Evolutionary conservation across 2,113 vertebrate genomes (phyloP).

Genomic region (Oncorhynchus gorbuscha): DNA sequence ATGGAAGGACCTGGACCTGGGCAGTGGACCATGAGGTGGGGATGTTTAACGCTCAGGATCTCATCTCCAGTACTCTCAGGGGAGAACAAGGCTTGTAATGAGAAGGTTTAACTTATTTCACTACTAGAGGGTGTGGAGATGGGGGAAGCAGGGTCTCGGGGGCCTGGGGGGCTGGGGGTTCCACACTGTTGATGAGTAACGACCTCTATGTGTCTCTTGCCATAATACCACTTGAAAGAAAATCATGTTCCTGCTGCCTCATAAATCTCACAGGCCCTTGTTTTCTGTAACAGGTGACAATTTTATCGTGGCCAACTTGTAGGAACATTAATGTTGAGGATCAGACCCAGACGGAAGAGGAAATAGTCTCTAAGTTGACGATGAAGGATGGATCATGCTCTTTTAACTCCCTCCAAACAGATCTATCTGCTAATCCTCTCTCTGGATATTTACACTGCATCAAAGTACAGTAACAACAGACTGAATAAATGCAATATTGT

Average conservation of each 20-base stretch:
- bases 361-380: background rate
- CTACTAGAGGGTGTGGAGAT: slow-evolving; percentile 1
- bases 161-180: background rate
- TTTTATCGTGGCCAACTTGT: slow-evolving; percentile 35
- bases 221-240: slow-evolving; percentile 23
- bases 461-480: too few species aligned
- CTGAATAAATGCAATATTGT: background rate
- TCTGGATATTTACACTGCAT: background rate
- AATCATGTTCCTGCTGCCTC: slow-evolving; percentile 28
- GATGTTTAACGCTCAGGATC: slow-evolving; percentile 5
- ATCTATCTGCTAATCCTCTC: background rate
- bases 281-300: slow-evolving; percentile 35
- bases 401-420: background rate
- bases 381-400: slow-evolving; percentile 1
- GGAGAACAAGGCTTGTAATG: slow-evolving; percentile 25
- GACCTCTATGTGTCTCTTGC: slow-evolving; percentile 14
- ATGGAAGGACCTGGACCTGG: background rate
- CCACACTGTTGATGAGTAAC: slow-evolving; percentile 27
- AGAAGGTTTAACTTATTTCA: slow-evolving; percentile 35
- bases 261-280: slow-evolving; percentile 33
- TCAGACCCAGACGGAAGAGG: slow-evolving; percentile 9
- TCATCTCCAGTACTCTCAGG: slow-evolving; percentile 10
- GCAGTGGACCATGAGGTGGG: background rate
- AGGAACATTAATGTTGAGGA: slow-evolving; percentile 32
- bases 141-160: background rate